Evolutionary conservation across 2,888 invertebrate species (phyloP), one percentile per base, ranked within the genome.

Genomic region (Myopa testacea): DNA sequence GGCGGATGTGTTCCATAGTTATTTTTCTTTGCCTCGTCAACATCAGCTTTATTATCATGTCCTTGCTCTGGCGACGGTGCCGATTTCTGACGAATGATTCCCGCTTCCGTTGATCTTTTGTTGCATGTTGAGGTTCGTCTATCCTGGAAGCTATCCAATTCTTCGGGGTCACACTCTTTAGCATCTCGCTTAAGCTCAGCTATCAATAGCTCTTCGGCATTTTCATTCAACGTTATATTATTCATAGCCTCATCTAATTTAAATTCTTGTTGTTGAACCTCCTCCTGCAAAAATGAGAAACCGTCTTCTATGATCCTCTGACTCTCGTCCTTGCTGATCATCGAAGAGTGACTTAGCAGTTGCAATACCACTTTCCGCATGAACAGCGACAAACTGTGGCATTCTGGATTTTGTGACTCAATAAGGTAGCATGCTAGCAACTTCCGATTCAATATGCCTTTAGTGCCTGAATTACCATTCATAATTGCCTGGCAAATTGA

Each of bases 381-480:
- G 88, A 98, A 98, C 84, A 95, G 93, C 65, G 95, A 94, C 0
- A 97, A 92, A 1, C 95, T 95, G 68, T 97, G 92, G 74, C 96
- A 96, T 85, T 94, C 95, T 71, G 95, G 95, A 84, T 95, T 95
- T 85, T 96, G 94, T 0, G 95, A 94, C 91, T 96, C 95, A 74
- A 96, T 91, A 86, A 97, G 96, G 87, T 98, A 97, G 86, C 96
- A 93, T 0, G 97, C 96, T 73, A 98, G 89, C 37, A 98, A 90
- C 73, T 96, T 91, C 74, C 95, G 91, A 86, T 95, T 95, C 5
- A 90, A 83, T 26, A 90, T 87, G 16, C 90, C 90, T 79, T 88
- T 87, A 8, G 90, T 90, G 73, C 89, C 90, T 0, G 89, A 88
- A 77, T 88, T 89, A 12, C 90, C 90, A 81, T 89, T 88, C 85